A percentile compares a stretch with the other conserved stretches of the same genome.
Evolutionary conservation across 23 tunicate genomes (phyloP).

Genomic region (Phallusia fumigata): DNA sequence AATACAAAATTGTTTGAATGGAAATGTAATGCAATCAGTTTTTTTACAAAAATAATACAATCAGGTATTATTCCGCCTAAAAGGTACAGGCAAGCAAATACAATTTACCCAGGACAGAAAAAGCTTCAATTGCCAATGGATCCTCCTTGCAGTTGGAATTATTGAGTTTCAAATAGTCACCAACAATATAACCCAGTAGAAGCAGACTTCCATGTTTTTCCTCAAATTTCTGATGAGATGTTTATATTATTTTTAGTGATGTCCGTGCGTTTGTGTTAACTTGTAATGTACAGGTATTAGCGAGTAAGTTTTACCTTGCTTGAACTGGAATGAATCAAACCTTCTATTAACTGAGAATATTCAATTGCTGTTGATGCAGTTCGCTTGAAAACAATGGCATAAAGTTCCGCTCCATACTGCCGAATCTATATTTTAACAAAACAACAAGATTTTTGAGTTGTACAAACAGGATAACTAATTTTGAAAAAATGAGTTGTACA

Average conservation of each 20-base stretch:
- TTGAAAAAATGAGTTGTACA: too few species aligned
- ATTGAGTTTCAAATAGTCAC: conserved; percentile 28
- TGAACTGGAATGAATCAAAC: background rate
- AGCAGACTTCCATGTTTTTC: conserved; percentile 53
- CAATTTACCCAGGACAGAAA: background rate
- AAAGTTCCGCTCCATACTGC: conserved; percentile 49
- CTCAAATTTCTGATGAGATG: conserved; percentile 65
- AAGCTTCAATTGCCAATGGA: background rate
- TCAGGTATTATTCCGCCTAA: too few species aligned
- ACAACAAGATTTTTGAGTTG: too few species aligned
- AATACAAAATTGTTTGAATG: too few species aligned
- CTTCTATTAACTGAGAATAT: conserved; percentile 7
- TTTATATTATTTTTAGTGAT: too few species aligned
- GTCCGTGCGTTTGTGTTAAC: too few species aligned
- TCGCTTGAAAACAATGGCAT: conserved; percentile 24
- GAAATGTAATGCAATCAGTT: too few species aligned
- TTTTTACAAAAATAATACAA: too few species aligned
- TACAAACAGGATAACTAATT: too few species aligned
- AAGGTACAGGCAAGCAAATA: background rate
- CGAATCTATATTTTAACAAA: conserved; percentile 30
- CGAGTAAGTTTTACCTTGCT: conserved; percentile 13
- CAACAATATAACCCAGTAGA: conserved; percentile 53
- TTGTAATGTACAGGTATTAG: too few species aligned
- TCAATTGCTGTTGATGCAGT: background rate
- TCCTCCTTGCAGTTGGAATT: background rate